phyloP scores from a whole-genome alignment of 35 echinoderm and acorn worm genomes.

The Lytechinus variegatus region DNA sequence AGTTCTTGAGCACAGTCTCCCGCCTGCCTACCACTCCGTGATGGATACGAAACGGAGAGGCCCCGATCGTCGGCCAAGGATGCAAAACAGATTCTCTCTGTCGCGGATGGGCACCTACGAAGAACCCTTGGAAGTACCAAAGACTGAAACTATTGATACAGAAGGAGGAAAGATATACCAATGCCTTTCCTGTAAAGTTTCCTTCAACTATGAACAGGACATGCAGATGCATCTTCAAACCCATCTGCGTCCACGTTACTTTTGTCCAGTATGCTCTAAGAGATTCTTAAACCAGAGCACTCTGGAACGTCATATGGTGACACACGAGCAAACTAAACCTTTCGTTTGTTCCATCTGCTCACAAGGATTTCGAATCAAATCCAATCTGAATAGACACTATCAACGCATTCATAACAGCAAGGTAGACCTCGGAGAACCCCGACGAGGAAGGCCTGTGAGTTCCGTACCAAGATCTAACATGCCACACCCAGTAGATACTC shows the following conservation, averaged over 20 bases:
- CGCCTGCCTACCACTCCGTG: background rate
- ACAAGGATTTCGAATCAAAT: constrained; percentile 23
- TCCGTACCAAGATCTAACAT: background rate
- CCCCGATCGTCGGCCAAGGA: background rate
- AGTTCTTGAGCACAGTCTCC: background rate
- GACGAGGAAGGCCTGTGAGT: background rate
- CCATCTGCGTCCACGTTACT: constrained; percentile 17
- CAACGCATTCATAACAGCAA: background rate
- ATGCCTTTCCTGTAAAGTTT: constrained; percentile 12
- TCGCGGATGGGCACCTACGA: background rate
- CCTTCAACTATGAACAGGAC: constrained; percentile 21
- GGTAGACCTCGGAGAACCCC: background rate
- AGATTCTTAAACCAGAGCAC: constrained; percentile 34
- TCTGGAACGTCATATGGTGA: background rate
- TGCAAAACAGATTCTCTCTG: background rate
- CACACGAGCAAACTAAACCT: background rate
- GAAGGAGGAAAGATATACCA: background rate
- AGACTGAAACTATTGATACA: constrained; percentile 17
- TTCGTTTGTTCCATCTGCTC: background rate
- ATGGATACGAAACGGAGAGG: background rate
- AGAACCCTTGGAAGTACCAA: background rate
- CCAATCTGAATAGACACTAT: constrained; percentile 7
- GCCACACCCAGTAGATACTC: background rate
- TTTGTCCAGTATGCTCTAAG: background rate
- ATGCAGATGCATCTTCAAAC: constrained; percentile 26